Conservation (phyloP, 1,140 invertebrate species). For the Drosophila paulistorum region DNA sequence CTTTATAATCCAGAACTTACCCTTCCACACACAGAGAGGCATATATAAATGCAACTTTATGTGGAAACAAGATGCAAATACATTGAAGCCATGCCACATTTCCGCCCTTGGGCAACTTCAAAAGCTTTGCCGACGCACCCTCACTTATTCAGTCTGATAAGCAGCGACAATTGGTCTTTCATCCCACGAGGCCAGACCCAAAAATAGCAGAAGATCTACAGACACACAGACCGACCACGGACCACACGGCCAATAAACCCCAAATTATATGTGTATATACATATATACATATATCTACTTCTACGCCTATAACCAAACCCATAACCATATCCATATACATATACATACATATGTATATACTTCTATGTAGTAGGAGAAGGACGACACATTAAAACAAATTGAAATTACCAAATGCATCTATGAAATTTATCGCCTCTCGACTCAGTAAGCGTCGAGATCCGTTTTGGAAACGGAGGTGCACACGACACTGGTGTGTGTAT, state of each 20-base stretch:
- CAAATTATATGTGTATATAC: slow-evolving; percentile 51
- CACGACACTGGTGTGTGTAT: neutral
- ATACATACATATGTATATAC: neutral
- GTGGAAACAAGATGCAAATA: slow-evolving; percentile 22
- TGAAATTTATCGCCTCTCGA: slow-evolving; percentile 66
- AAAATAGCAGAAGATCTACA: slow-evolving; percentile 50
- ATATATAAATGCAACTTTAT: slow-evolving; percentile 27
- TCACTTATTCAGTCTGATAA: slow-evolving; percentile 28
- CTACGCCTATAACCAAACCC: neutral
- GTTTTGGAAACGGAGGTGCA: neutral
- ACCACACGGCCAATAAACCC: slow-evolving; percentile 64
- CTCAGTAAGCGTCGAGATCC: slow-evolving; percentile 13
- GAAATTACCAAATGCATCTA: slow-evolving; percentile 79
- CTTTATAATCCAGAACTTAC: slow-evolving; percentile 2
- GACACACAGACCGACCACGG: slow-evolving; percentile 2
- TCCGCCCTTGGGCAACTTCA: slow-evolving; percentile 56
- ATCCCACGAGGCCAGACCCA: slow-evolving; percentile 57
- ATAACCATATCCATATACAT: neutral
- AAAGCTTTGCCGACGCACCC: slow-evolving; percentile 49
- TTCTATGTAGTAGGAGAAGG: slow-evolving; percentile 16
- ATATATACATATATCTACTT: neutral
- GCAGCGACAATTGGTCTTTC: slow-evolving; percentile 60
- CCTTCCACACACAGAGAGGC: neutral
- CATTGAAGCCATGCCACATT: slow-evolving; percentile 23
- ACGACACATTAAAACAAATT: slow-evolving; percentile 74